Base-by-base conservation (phyloP, 1,140 invertebrate species). In the Bradynema listronoti region DNA sequence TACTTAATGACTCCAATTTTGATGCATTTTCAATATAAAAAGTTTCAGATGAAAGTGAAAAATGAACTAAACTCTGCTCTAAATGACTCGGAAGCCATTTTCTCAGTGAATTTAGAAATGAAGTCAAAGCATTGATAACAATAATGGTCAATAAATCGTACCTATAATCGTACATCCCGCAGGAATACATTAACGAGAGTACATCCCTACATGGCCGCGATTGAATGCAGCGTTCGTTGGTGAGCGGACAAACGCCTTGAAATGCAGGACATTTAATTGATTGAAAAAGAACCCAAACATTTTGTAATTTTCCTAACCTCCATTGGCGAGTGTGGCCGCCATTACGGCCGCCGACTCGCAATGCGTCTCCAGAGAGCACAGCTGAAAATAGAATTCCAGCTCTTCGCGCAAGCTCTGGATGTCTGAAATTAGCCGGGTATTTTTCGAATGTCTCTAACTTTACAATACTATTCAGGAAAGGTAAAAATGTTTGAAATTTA, bases 311-410 rank as follows among this genome's bases (percentile, higher is more conserved):
- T 19, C 25, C 19, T 11, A 24, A 1, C 92, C 92, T n/a, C 92
- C 91, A 75, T 96, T 96, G 0, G 92, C 92, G 52, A 97, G 78
- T 0, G 91, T 94, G 0, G 90, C 87, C 2, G 90, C 91, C 81
- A 95, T 91, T 9, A 95, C 88, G 1, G 89, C 84, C 80, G 88
- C 86, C 0, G 88, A 85, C 68, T 95, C 90, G 78, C 89, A 91
- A 60, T 86, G 94, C 0, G 87, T 85, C 82, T 97, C 92, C 84
- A 96, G 86, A 1, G 90, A 87, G 80, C 91, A 95, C 73, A 90
- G 87, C 88, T 93, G 75, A 55, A 82, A 69, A 41, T 93, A 91
- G 73, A 96, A 96, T 77, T 96, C 95, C 77, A 93, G 92, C 72
- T 95, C 91, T 86, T 96, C 88, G 61, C 86, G 87, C 77, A n/a